Evolutionary conservation across 2,888 invertebrate genomes (phyloP).

Genomic region (Drosophila kokeensis): DNA sequence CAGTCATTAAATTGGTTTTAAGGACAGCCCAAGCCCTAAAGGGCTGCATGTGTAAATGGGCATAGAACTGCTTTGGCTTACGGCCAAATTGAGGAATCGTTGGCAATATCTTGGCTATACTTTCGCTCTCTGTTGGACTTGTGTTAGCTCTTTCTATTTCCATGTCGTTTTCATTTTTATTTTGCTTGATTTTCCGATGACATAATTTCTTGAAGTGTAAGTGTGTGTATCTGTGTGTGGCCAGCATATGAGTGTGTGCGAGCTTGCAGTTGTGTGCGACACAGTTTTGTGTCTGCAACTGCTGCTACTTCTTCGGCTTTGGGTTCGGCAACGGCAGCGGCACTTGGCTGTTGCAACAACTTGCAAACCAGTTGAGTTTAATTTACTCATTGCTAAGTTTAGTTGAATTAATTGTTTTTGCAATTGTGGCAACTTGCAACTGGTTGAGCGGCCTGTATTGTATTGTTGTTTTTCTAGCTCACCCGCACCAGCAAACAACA

Average conservation of each 20-base stretch:
- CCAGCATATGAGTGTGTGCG: slow-evolving; percentile 23
- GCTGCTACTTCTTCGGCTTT: slow-evolving; percentile 61
- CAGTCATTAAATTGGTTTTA: slow-evolving; percentile 49
- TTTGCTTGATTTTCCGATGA: slow-evolving; percentile 75
- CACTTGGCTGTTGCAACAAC: slow-evolving; percentile 40
- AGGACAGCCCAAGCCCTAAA: slow-evolving; percentile 9
- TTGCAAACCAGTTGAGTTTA: slow-evolving; percentile 68
- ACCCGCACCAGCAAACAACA: slow-evolving; percentile 42
- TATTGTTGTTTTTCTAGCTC: slow-evolving; percentile 35
- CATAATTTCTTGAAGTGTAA: slow-evolving; percentile 65
- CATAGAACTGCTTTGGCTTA: slow-evolving; percentile 50
- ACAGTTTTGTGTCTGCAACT: slow-evolving; percentile 68
- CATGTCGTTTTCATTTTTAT: slow-evolving; percentile 59
- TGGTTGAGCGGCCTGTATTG: slow-evolving; percentile 30
- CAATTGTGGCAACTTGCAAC: slow-evolving; percentile 42
- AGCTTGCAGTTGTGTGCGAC: slow-evolving; percentile 62
- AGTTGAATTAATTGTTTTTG: slow-evolving; percentile 6
- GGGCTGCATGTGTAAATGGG: slow-evolving; percentile 8
- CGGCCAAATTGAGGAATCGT: slow-evolving; percentile 5
- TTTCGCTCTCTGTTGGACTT: slow-evolving; percentile 57
- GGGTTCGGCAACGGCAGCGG: slow-evolving; percentile 47
- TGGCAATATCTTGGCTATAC: slow-evolving; percentile 28
- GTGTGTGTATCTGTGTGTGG: neutral
- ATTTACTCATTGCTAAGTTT: slow-evolving; percentile 32
- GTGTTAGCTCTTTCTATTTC: slow-evolving; percentile 34